Base-by-base conservation (phyloP, 2,888 invertebrate genomes). In the Odontothrips loti region DNA sequence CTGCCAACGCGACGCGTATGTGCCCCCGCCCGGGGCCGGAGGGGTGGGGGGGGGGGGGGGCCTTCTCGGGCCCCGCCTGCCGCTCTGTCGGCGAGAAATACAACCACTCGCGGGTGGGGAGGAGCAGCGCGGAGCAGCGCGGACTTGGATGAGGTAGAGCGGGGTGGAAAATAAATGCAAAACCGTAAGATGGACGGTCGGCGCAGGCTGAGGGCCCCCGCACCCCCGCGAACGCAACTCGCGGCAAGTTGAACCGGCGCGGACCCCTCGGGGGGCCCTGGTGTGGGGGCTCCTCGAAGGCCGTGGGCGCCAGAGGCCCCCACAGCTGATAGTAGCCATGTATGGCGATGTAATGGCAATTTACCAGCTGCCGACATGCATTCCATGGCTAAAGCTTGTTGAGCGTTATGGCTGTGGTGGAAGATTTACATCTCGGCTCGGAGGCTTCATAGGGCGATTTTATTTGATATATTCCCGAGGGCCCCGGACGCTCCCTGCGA, bases 331-430 rank as follows among this genome's bases (percentile, higher is more conserved):
- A 75, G 68, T 58, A 17, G 58, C 58, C 58, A 17, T 75, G 68
- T 75, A 75, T 75, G 68, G 68, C 68, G 9, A 75, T 75, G 68
- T 75, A 75, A 75, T 75, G 68, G 68, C 68, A 75, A 75, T 75
- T 75, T 75, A 75, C 68, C 68, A 75, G 68, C 68, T 75, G 68
- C 68, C 68, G 68, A 75, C 68, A 27, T 75, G 68, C 68, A 75
- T 75, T 75, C 27, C 68, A 27, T 27, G 68, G 68, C 68, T 27
- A 75, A 75, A 75, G 68, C 68, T 75, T 75, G 68, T 75, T 75
- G 68, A 75, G 68, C 68, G 68, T 75, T 75, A 75, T 75, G 68
- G 68, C 68, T 12, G 68, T 27, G 27, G 8, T 27, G 68, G 68
- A 75, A 75, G 68, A 75, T 75, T 75, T 75, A 75, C 68, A 75